Percentiles rank a stretch among this genome's conserved stretches.
phyloP scores from a whole-genome alignment of 30 jellyfish, hydroid and myxozoan genomes.

The Pelagia noctiluca region DNA sequence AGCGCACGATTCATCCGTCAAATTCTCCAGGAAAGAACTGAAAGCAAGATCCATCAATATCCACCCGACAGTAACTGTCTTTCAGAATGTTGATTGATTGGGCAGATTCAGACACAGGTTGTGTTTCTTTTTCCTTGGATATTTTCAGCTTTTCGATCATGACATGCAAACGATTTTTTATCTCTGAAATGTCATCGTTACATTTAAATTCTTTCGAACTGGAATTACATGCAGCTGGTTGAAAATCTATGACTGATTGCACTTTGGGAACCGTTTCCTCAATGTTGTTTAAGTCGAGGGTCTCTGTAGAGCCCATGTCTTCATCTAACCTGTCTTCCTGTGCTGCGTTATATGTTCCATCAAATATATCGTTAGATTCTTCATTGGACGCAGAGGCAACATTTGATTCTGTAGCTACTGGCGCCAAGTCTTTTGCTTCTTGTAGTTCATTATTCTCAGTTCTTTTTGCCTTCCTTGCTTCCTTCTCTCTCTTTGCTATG shows the following conservation, averaged over 20 bases:
- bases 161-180: background rate
- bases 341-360: slow-evolving; percentile 5
- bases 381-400: slow-evolving; percentile 14
- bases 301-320: slow-evolving; percentile 22
- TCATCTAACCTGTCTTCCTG: slow-evolving; percentile 6
- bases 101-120: slow-evolving; percentile 42
- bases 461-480: slow-evolving; percentile 13
- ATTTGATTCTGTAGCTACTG: slow-evolving; percentile 28
- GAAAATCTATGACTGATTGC: slow-evolving; percentile 23
- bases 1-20: slow-evolving; percentile 57
- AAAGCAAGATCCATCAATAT: slow-evolving; percentile 51
- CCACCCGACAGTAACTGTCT: slow-evolving; percentile 48
- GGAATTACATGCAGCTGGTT: slow-evolving; percentile 8
- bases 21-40: slow-evolving; percentile 51
- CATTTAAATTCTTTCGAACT: background rate
- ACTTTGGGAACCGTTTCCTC: slow-evolving; percentile 8
- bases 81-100: slow-evolving; percentile 38
- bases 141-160: slow-evolving; percentile 33
- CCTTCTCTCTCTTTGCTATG: slow-evolving; percentile 28
- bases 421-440: slow-evolving; percentile 5
- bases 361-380: background rate
- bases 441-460: background rate
- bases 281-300: slow-evolving; percentile 9
- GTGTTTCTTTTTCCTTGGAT: slow-evolving; percentile 42
- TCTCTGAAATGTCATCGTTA: slow-evolving; percentile 24